Conservation (phyloP, 2,797 vertebrate genomes). For the Microcaecilia unicolor region DNA sequence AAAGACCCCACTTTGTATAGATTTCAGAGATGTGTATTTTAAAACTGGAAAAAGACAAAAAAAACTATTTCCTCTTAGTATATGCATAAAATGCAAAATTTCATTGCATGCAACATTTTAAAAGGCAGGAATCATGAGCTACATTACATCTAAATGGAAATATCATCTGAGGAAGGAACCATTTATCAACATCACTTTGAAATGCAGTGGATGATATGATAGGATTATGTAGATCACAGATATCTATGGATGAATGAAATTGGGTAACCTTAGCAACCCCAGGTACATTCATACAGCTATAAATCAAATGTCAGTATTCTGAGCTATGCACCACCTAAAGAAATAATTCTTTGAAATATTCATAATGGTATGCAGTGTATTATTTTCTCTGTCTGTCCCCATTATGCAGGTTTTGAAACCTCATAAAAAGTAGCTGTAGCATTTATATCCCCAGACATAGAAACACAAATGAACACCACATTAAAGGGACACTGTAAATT, state of each 20-base stretch:
- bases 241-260: conserved; percentile 86
- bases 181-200: conserved; percentile 88
- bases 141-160: conserved; percentile 95
- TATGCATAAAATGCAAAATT: conserved; percentile 51
- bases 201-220: conserved; percentile 83
- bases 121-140: conserved; percentile 81
- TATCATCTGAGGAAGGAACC: conserved; percentile 84
- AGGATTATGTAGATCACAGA: conserved; percentile 96
- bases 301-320: conserved; percentile 52
- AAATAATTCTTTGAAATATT: conserved; percentile 59
- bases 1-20: not conserved
- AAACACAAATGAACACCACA: conserved; percentile 11
- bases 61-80: conserved; percentile 29
- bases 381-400: conserved; percentile 47
- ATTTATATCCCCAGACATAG: conserved; percentile 29
- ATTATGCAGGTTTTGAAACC: conserved; percentile 41
- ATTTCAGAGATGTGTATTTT: conserved; percentile 21
- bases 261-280: conserved; percentile 96
- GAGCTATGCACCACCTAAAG: conserved; percentile 49
- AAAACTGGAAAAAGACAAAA: conserved; percentile 30
- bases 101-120: conserved; percentile 54
- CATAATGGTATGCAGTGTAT: conserved; percentile 46
- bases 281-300: conserved; percentile 65
- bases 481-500: too few species aligned
- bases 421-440: conserved; percentile 9